These are phyloP conservation scores for Marronus borbonicus DNA, from an alignment of 2,888 invertebrate species.

Conservation along the genomic window DNA sequence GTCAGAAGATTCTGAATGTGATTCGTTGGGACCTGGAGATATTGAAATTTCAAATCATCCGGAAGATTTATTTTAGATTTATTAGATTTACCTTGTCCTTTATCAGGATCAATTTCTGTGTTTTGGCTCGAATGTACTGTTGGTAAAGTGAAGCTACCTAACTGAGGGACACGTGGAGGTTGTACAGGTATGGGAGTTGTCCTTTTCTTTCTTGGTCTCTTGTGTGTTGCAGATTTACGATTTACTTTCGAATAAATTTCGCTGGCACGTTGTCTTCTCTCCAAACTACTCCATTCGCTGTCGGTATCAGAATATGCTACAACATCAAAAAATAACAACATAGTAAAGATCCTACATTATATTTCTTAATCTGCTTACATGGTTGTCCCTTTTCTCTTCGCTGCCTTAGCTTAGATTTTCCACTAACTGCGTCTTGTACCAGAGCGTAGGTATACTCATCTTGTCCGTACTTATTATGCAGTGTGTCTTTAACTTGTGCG, in stretches of 20 bases:
- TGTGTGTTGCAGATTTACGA: constrained; percentile 80
- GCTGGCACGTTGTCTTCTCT: constrained; percentile 75
- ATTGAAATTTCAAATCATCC: constrained; percentile 37
- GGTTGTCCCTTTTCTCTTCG: constrained; percentile 78
- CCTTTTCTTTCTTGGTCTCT: constrained; percentile 81
- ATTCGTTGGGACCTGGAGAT: constrained; percentile 65
- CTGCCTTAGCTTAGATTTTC: constrained; percentile 75
- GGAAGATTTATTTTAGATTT: too few relatives aligned
- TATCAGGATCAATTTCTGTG: constrained; percentile 65
- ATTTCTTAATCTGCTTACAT: constrained; percentile 69
- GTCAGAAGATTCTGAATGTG: constrained; percentile 69
- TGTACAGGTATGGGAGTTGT: constrained; percentile 89
- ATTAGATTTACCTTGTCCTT: constrained; percentile 61
- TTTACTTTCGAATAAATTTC: constrained; percentile 79
- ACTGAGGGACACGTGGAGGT: constrained; percentile 85
- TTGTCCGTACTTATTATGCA: constrained; percentile 71
- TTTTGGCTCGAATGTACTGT: constrained; percentile 64
- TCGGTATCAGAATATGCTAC: constrained; percentile 91
- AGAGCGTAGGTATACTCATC: constrained; percentile 80
- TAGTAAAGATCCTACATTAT: background rate
- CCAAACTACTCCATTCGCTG: constrained; percentile 85
- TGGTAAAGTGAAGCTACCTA: constrained; percentile 68
- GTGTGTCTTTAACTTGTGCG: constrained; percentile 78
- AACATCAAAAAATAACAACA: background rate
- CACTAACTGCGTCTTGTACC: constrained; percentile 78